phyloP scores from a whole-genome alignment of 2,797 vertebrate genomes.

The Pipistrellus nathusii region DNA sequence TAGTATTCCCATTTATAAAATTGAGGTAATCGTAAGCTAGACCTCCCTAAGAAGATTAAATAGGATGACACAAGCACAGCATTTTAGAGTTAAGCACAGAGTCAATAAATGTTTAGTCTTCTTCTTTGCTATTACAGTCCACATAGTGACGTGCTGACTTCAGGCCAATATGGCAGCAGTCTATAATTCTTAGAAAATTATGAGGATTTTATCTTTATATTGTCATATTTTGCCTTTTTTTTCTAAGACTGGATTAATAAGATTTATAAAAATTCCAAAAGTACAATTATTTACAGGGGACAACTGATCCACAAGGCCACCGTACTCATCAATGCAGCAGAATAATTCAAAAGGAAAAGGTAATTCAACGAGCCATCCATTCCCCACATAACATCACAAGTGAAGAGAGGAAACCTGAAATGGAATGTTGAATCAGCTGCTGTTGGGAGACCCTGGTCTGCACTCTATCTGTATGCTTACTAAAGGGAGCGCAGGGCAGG shows the following conservation, averaged over 20 bases:
- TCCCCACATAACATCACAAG: conserved; percentile 44
- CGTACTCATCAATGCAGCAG: not conserved
- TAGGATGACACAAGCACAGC: not conserved
- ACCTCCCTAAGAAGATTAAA: not conserved
- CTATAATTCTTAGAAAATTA: conserved; percentile 39
- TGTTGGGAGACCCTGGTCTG: conserved; percentile 82
- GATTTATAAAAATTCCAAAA: conserved; percentile 4
- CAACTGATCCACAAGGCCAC: not conserved
- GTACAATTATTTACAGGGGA: conserved; percentile 28
- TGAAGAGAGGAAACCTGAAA: conserved; percentile 60
- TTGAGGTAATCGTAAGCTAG: not conserved
- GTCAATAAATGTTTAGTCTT: conserved; percentile 4
- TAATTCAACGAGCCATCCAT: not conserved
- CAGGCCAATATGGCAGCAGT: not conserved
- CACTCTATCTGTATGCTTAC: conserved; percentile 77
- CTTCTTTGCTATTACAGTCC: not conserved
- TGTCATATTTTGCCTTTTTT: conserved; percentile 50
- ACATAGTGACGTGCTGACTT: not conserved
- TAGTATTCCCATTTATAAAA: conserved; percentile 19
- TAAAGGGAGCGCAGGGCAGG: conserved; percentile 78
- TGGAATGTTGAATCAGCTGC: conserved; percentile 61
- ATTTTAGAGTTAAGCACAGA: not conserved
- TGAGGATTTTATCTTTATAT: not conserved
- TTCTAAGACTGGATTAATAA: conserved; percentile 20
- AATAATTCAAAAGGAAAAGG: conserved; percentile 49